Evolutionary conservation across 2,888 invertebrate genomes (phyloP), one percentile per base, ranked within the genome.

Genomic region (Hyposoter dolosus): DNA sequence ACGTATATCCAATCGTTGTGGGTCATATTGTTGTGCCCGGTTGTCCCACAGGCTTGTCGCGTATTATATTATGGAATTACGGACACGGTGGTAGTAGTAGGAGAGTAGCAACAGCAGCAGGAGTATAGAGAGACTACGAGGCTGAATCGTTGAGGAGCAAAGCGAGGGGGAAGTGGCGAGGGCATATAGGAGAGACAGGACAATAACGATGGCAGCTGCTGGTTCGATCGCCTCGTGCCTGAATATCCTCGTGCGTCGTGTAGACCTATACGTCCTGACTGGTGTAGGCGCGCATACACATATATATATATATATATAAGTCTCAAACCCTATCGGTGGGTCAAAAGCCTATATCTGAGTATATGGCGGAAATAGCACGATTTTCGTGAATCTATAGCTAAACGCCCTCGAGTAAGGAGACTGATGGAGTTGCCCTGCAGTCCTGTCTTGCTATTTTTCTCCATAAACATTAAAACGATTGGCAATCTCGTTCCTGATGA

Each of bases 201-300:
- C 23, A 68, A 56, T 60, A 56, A 69, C 69, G 76, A 60, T 28
- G 60, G 60, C 82, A 82, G 82, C 82, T 76, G 82, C 60, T 75
- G 45, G 65, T 82, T 82, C 82, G 68, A 76, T 76, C 45, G 82
- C 76, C 75, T 76, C 76, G 82, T 75, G 68, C 60, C 69, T 69
- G 82, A 82, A 82, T 82, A 63, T 35, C 81, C 35, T 23, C 45
- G 66, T 66, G 66, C 56, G 74, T 66, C 74, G 72, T 50, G 23
- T 17, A 15, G 19, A n/a, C 32, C 35, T 43, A 19, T 50, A 12
- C 50, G 28, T 47, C 47, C 45, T 69, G 45, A 19, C 74, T 43
- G 19, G 47, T 19, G n/a, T 76, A 66, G 35, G 76, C 53, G 19
- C 56, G 56, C 40, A 35, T 19, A 32, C 4, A 32, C 4, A 4